phyloP scores from a whole-genome alignment of 2,797 vertebrate genomes.

The Clarias fuscus region DNA sequence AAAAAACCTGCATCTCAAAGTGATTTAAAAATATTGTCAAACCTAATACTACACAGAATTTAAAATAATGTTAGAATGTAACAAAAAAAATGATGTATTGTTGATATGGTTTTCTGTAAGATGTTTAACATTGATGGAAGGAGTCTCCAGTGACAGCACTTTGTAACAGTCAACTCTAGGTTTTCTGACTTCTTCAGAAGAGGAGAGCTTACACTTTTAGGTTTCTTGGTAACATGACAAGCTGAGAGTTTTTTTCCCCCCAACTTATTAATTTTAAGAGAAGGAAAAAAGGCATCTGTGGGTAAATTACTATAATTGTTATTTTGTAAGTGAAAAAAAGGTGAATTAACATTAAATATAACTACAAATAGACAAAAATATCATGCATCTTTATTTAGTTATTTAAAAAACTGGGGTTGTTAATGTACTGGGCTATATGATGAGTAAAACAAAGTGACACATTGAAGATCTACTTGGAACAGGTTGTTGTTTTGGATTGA shows the following conservation, averaged over 20 bases:
- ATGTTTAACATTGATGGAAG: not conserved
- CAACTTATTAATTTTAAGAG: not conserved
- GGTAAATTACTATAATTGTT: too few species aligned
- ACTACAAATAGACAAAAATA: not conserved
- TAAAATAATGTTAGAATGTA: not conserved
- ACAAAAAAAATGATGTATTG: not conserved
- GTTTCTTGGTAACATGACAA: not conserved
- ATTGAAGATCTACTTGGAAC: not conserved
- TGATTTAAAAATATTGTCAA: not conserved
- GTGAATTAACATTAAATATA: not conserved
- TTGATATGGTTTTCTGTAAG: not conserved
- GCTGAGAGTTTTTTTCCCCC: not conserved
- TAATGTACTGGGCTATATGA: not conserved
- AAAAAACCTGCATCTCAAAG: not conserved
- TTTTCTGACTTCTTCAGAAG: not conserved
- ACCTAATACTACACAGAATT: not conserved
- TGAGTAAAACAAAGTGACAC: not conserved
- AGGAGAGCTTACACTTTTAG: not conserved
- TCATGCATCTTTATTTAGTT: not conserved
- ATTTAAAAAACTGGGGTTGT: not conserved
- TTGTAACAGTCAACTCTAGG: not conserved
- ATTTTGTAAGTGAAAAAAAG: too few species aligned
- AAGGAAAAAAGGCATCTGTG: not conserved
- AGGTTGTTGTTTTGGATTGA: not conserved
- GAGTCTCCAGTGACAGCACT: not conserved